These are phyloP conservation scores for Halyomorpha halys DNA, from an alignment of 1,140 invertebrate species.

Conservation along the genomic window DNA sequence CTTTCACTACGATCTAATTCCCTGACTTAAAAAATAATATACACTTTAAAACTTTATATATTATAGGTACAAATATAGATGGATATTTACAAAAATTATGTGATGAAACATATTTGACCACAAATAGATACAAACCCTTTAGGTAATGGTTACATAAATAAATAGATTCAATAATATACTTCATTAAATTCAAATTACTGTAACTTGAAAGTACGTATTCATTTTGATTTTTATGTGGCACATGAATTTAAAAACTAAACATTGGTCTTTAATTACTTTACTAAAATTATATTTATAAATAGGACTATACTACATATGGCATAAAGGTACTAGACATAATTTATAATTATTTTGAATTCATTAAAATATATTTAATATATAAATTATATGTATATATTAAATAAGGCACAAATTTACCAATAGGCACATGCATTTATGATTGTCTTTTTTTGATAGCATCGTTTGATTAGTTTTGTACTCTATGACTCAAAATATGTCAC, in stretches of 20 bases:
- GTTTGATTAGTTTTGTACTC: slow-evolving; percentile 1
- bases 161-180: not conserved
- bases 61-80: too few species aligned
- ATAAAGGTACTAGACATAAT: slow-evolving; percentile 10
- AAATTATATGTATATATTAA: not conserved
- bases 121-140: slow-evolving; percentile 8
- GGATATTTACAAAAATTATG: too few species aligned
- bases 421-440: not conserved
- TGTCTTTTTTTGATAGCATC: not conserved
- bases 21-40: slow-evolving; percentile 5
- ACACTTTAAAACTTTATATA: not conserved
- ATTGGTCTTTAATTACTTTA: slow-evolving; percentile 1
- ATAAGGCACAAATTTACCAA: slow-evolving; percentile 7
- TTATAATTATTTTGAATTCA: not conserved
- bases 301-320: slow-evolving; percentile 2
- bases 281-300: not conserved
- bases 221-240: slow-evolving; percentile 12
- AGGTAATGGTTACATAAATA: slow-evolving; percentile 1
- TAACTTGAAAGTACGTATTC: slow-evolving; percentile 14
- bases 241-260: not conserved
- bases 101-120: slow-evolving; percentile 1
- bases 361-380: not conserved
- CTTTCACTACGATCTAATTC: not conserved
- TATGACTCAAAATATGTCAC: not conserved
- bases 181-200: not conserved